Conservation (phyloP, 1,140 invertebrate species). For the Cyrtorhinus lividipennis region DNA sequence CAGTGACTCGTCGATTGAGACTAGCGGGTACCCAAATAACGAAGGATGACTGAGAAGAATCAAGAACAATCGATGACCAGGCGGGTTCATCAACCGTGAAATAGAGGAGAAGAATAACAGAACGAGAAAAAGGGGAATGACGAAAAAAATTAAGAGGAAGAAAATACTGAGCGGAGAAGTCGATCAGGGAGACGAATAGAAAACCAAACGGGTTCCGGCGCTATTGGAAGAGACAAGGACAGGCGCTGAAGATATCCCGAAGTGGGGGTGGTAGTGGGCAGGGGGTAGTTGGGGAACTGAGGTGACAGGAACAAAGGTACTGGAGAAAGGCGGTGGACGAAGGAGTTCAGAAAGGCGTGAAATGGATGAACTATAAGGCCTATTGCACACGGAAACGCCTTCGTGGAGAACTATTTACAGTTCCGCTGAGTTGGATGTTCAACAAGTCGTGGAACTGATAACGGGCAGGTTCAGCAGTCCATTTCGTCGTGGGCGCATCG, state of each 20-base stretch:
- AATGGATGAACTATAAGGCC: not conserved
- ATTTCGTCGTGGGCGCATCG: too few species aligned
- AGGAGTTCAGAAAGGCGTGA: not conserved
- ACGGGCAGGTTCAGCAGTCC: too few species aligned
- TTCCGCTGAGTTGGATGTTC: not conserved
- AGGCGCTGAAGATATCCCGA: too few species aligned
- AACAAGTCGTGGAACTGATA: not conserved
- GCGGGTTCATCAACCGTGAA: not conserved
- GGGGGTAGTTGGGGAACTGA: not conserved
- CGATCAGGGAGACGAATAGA: not conserved
- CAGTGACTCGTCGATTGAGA: not conserved
- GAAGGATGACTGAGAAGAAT: not conserved
- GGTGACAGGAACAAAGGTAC: too few species aligned
- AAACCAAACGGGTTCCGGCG: not conserved
- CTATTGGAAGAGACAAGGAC: too few species aligned
- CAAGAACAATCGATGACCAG: not conserved
- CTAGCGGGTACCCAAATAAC: not conserved
- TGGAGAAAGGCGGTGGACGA: not conserved
- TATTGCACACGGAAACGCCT: not conserved
- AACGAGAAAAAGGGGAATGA: not conserved
- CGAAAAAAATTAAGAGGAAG: not conserved
- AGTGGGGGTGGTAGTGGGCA: too few species aligned
- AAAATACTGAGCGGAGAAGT: not conserved
- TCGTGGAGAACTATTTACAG: not conserved
- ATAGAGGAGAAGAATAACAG: not conserved